phyloP scores from a whole-genome alignment of 2,888 invertebrate species.

The Drymonia ruficornis region DNA sequence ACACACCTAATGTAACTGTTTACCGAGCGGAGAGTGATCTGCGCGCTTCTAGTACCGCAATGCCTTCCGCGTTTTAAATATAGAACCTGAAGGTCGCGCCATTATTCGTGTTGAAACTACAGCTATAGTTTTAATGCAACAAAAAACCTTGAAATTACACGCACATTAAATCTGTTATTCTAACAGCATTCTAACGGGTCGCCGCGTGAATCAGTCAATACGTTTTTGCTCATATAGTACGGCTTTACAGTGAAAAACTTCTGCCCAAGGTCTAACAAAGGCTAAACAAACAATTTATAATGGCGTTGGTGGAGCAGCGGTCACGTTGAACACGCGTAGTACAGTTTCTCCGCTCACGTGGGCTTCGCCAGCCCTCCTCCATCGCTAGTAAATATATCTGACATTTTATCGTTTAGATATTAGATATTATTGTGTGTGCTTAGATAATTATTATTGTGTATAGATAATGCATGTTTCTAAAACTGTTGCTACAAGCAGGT shows the following conservation, averaged over 20 bases:
- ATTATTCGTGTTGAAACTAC: constrained; percentile 65
- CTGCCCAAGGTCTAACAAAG: constrained; percentile 49
- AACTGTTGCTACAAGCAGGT: constrained; percentile 11
- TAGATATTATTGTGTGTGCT: constrained; percentile 46
- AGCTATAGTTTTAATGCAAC: constrained; percentile 53
- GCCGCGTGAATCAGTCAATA: constrained; percentile 31
- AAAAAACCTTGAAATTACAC: constrained; percentile 60
- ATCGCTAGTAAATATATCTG: constrained; percentile 27
- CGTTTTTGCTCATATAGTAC: constrained; percentile 30
- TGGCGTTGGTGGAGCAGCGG: constrained; percentile 36
- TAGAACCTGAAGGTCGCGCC: constrained; percentile 77
- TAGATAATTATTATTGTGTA: constrained; percentile 39
- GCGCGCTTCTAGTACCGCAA: constrained; percentile 66
- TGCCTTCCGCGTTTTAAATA: constrained; percentile 82
- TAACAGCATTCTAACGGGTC: constrained; percentile 42
- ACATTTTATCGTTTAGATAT: constrained; percentile 31
- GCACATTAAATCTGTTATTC: constrained; percentile 34
- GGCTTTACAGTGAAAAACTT: constrained; percentile 23
- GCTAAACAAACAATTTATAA: constrained; percentile 47
- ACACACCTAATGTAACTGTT: constrained; percentile 69
- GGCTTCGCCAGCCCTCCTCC: constrained; percentile 36
- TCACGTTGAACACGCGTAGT: constrained; percentile 60
- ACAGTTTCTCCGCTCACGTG: constrained; percentile 56
- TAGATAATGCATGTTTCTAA: constrained; percentile 47
- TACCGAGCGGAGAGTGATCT: constrained; percentile 63